phyloP scores from a whole-genome alignment of 2,113 vertebrate genomes.

The Atrichornis clamosus region DNA sequence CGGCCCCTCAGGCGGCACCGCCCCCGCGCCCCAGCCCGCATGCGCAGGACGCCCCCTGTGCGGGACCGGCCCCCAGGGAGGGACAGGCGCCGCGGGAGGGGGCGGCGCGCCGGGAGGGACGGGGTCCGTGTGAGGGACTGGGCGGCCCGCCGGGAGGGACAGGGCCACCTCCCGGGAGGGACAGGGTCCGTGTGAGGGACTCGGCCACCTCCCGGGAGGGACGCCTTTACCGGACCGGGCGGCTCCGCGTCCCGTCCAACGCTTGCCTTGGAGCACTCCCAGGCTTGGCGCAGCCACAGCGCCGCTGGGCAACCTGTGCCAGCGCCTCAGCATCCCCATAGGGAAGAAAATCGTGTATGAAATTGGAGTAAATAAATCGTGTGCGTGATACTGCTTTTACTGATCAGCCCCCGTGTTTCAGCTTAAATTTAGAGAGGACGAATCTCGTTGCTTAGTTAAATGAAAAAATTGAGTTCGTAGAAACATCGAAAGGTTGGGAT shows the following conservation, averaged over 20 bases:
- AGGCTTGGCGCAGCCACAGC: not conserved
- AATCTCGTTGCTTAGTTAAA: not conserved
- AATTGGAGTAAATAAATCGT: not conserved
- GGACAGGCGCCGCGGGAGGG: no score
- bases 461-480: no score
- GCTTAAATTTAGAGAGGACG: not conserved
- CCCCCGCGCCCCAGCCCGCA: not conserved
- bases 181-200: rapidly evolving
- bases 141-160: no score
- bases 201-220: not conserved
- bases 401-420: not conserved
- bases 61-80: rapidly evolving
- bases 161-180: not conserved
- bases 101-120: no score
- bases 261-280: rapidly evolving
- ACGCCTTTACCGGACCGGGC: rapidly evolving
- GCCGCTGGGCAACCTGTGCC: not conserved
- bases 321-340: no score
- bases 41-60: not conserved
- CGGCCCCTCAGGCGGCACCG: not conserved
- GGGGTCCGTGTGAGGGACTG: no score
- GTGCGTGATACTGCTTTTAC: not conserved
- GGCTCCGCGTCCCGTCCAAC: rapidly evolving
- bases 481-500: not conserved
- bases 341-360: rapidly evolving